Evolutionary conservation across 2,797 vertebrate genomes (phyloP).

Genomic region (Picus viridis): DNA sequence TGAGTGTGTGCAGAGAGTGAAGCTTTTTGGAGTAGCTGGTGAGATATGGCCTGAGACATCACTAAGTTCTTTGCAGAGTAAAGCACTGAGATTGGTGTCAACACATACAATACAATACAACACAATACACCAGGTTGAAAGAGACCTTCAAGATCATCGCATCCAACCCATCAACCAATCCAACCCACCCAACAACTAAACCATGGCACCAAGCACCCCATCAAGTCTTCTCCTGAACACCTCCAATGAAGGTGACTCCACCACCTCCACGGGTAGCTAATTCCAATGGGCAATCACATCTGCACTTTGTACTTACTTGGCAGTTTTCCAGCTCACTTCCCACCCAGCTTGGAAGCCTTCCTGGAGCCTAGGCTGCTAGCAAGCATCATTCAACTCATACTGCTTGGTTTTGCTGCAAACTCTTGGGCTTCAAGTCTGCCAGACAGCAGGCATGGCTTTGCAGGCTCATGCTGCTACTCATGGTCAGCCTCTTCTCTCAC

Average conservation of each 20-base stretch:
- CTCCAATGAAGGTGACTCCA: too few relatives aligned
- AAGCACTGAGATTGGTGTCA: accelerated
- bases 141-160: too few relatives aligned
- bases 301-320: neutral
- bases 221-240: too few relatives aligned
- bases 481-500: neutral
- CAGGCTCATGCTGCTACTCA: neutral
- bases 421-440: neutral
- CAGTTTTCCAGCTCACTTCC: constrained; percentile 1
- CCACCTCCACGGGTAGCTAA: too few relatives aligned
- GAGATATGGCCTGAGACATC: neutral
- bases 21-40: neutral
- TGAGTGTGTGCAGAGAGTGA: neutral
- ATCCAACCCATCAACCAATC: too few relatives aligned
- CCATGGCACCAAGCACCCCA: too few relatives aligned
- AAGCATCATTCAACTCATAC: neutral
- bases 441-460: neutral
- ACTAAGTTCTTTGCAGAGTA: neutral
- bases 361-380: neutral
- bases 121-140: too few relatives aligned
- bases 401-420: neutral
- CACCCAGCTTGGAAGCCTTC: neutral
- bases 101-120: too few relatives aligned
- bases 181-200: too few relatives aligned
- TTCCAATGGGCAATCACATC: too few relatives aligned